Conservation (phyloP, 2,888 invertebrate species). For the Drosophila buzzatii region DNA sequence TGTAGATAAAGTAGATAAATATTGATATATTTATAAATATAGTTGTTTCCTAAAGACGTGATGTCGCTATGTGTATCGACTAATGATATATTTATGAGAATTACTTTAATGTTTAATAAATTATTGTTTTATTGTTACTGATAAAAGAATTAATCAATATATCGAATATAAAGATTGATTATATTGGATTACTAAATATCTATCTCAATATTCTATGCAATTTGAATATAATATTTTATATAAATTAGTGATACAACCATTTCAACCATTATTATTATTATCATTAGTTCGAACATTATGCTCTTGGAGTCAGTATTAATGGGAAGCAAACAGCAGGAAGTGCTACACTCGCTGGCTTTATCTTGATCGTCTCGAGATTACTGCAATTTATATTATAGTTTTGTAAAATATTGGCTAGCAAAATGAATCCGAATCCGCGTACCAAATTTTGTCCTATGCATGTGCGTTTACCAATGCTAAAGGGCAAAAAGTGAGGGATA, state of each 20-base stretch:
- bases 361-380: slow-evolving; percentile 86
- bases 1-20: neutral
- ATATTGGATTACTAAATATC: neutral
- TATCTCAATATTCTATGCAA: neutral
- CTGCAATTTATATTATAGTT: slow-evolving; percentile 89
- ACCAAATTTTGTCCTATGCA: slow-evolving; percentile 94
- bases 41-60: neutral
- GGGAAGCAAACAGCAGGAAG: slow-evolving; percentile 90
- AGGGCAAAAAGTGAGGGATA: slow-evolving; percentile 92
- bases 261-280: slow-evolving; percentile 4
- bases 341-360: slow-evolving; percentile 90
- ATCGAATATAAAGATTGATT: neutral
- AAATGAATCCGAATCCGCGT: slow-evolving; percentile 90
- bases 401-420: slow-evolving; percentile 90
- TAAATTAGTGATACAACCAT: slow-evolving; percentile 9
- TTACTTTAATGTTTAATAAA: slow-evolving; percentile 8
- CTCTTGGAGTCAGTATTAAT: slow-evolving; percentile 86
- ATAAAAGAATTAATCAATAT: slow-evolving; percentile 1
- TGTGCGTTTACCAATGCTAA: slow-evolving; percentile 94
- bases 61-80: slow-evolving; percentile 5
- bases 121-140: slow-evolving; percentile 6
- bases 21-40: neutral
- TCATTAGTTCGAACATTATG: slow-evolving; percentile 11
- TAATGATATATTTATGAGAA: slow-evolving; percentile 10
- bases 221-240: too few species aligned